Percentiles rank a stretch among this genome's conserved stretches.
Conservation (phyloP, 2,888 invertebrate genomes). For the Euclidia mi region DNA sequence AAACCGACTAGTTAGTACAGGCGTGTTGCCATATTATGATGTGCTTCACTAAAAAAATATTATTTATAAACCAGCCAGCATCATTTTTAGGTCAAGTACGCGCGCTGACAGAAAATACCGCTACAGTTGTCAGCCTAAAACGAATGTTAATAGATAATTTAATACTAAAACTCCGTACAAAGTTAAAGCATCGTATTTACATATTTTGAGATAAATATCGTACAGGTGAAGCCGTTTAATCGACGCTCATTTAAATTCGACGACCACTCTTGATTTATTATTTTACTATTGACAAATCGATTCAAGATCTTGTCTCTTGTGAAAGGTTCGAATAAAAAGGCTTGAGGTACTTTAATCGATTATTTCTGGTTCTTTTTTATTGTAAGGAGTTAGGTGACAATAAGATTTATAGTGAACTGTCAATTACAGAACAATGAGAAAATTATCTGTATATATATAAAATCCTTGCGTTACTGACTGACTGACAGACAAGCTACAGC, state of each 20-base stretch:
- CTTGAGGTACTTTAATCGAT: conserved; percentile 46
- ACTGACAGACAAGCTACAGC: no score
- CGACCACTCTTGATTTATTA: conserved; percentile 55
- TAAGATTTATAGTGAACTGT: conserved; percentile 41
- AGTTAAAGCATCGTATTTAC: conserved; percentile 43
- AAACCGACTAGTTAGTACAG: no score
- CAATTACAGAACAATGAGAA: conserved; percentile 22
- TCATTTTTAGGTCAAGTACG: not conserved
- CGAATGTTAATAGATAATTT: conserved; percentile 39
- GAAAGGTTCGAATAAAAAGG: conserved; percentile 35
- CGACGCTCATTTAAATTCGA: conserved; percentile 52
- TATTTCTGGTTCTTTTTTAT: conserved; percentile 30
- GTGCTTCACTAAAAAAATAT: no score
- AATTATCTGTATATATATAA: conserved; percentile 6
- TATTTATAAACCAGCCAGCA: not conserved
- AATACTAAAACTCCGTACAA: conserved; percentile 29
- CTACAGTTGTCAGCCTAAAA: conserved; percentile 25
- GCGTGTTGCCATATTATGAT: no score
- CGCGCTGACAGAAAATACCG: not conserved
- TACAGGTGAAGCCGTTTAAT: conserved; percentile 48
- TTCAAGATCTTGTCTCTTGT: conserved; percentile 50
- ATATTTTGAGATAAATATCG: conserved; percentile 49
- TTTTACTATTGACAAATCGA: conserved; percentile 55
- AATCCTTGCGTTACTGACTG: no score
- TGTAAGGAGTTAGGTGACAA: conserved; percentile 38